Evolutionary conservation across 2,797 vertebrate genomes (phyloP).

Genomic region (Pseudomugil tenellus): DNA sequence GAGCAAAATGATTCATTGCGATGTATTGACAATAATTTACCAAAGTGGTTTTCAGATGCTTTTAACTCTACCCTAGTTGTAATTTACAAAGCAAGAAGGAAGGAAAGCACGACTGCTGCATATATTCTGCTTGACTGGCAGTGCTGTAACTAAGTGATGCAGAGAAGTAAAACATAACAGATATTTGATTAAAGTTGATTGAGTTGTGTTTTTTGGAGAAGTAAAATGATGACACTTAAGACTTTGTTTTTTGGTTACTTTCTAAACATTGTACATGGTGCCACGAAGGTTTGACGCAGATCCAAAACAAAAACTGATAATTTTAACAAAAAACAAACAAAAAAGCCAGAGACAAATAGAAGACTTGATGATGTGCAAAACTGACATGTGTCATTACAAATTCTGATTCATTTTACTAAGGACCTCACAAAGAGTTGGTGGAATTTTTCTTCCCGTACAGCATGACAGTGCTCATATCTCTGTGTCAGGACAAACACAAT

Average conservation of each 20-base stretch:
- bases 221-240: slow-evolving; percentile 65
- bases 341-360: slow-evolving; percentile 63
- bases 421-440: too few relatives aligned
- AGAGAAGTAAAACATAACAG: slow-evolving; percentile 67
- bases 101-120: slow-evolving; percentile 68
- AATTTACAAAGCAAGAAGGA: slow-evolving; percentile 72
- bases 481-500: too few relatives aligned
- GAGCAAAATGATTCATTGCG: slow-evolving; percentile 81
- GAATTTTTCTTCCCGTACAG: too few relatives aligned
- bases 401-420: too few relatives aligned
- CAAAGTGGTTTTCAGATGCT: slow-evolving; percentile 81
- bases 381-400: too few relatives aligned
- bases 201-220: slow-evolving; percentile 77
- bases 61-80: slow-evolving; percentile 77
- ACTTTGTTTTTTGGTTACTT: slow-evolving; percentile 62
- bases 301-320: slow-evolving; percentile 50
- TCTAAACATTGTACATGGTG: slow-evolving; percentile 38
- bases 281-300: slow-evolving; percentile 51
- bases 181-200: slow-evolving; percentile 74
- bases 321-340: slow-evolving; percentile 46
- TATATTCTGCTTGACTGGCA: slow-evolving; percentile 68
- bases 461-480: too few relatives aligned
- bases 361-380: too few relatives aligned
- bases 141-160: slow-evolving; percentile 63
- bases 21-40: slow-evolving; percentile 83